phyloP scores from a whole-genome alignment of 2,113 vertebrate genomes.

The Sapayoa aenigma region DNA sequence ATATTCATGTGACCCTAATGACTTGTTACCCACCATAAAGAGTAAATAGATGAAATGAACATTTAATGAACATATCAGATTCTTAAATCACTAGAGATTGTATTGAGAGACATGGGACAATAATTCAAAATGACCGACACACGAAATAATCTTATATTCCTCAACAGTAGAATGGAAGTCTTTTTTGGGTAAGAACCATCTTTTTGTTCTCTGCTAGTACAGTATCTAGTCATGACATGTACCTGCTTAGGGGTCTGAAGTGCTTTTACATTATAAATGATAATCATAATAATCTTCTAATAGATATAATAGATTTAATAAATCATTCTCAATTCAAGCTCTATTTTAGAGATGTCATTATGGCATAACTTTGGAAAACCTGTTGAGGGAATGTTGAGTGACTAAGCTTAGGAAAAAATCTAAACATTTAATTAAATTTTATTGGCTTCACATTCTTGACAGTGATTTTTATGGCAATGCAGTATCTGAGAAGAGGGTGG shows the following conservation, averaged over 20 bases:
- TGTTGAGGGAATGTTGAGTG: background rate
- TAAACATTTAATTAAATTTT: background rate
- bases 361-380: background rate
- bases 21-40: background rate
- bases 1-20: background rate
- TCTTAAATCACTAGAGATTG: background rate
- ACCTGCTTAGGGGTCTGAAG: background rate
- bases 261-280: background rate
- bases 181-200: background rate
- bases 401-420: background rate
- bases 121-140: background rate
- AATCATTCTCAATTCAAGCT: background rate
- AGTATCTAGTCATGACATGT: background rate
- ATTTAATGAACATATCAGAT: background rate
- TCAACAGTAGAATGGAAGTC: background rate
- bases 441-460: background rate
- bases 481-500: background rate
- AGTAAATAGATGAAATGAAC: background rate
- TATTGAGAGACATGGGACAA: background rate
- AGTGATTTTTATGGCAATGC: background rate
- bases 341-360: constrained; percentile 5
- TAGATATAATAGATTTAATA: background rate
- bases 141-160: background rate
- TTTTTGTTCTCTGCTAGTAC: background rate
- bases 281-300: background rate